A percentile compares a stretch with the other conserved stretches of the same genome.
Evolutionary conservation across 2,113 vertebrate genomes (phyloP).

Genomic region (Labeo rohita): DNA sequence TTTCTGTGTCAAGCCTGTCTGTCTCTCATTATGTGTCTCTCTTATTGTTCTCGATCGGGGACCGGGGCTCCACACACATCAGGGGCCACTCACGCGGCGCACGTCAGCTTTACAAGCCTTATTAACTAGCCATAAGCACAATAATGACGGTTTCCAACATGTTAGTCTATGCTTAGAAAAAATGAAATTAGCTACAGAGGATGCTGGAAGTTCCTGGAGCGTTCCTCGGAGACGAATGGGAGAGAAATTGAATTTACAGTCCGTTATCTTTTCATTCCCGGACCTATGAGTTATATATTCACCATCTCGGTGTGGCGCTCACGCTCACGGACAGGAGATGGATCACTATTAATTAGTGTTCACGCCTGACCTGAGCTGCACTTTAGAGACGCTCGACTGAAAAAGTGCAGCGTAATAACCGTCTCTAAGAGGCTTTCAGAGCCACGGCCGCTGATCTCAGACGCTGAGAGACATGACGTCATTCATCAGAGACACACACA

Average conservation of each 20-base stretch:
- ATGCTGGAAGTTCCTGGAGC: constrained; percentile 68
- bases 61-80: constrained; percentile 59
- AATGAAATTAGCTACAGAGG: constrained; percentile 74
- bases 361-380: neutral
- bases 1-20: neutral
- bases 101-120: constrained; percentile 77
- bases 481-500: neutral
- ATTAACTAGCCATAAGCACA: constrained; percentile 79
- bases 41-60: neutral
- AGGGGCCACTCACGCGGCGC: constrained; percentile 69
- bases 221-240: constrained; percentile 69
- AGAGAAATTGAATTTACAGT: constrained; percentile 75
- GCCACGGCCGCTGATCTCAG: neutral
- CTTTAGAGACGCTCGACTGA: neutral
- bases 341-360: neutral
- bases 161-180: constrained; percentile 71
- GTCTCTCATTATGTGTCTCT: constrained; percentile 14
- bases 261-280: constrained; percentile 76
- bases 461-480: neutral
- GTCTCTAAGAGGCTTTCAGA: neutral
- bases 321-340: neutral
- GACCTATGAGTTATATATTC: constrained; percentile 62
- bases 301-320: neutral
- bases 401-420: neutral
- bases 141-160: constrained; percentile 78